phyloP scores from a whole-genome alignment of 64 coral and sea anemone genomes.

The Dendronephthya gigantea region DNA sequence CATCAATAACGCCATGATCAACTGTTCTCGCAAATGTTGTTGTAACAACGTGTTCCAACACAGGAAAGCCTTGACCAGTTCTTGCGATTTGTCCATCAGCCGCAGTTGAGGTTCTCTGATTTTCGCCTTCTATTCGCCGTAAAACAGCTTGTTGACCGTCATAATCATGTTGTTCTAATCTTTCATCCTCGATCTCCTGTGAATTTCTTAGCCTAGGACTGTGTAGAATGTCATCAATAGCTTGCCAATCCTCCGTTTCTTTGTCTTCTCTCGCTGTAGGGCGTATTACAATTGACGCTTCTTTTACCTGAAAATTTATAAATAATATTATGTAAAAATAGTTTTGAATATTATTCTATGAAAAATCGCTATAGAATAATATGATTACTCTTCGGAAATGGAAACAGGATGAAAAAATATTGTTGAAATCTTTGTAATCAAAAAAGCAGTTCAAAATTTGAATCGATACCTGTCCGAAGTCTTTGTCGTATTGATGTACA shows the following conservation, averaged over 20 bases:
- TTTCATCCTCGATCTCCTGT: not conserved
- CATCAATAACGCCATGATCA: not conserved
- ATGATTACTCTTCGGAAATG: no score
- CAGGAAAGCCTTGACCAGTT: not conserved
- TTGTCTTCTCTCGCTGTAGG: not conserved
- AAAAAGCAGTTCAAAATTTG: not conserved
- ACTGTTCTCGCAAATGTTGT: not conserved
- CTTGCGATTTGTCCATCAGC: not conserved
- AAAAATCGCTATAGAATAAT: no score
- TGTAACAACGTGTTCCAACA: constrained; percentile 4
- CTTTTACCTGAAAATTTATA: not conserved
- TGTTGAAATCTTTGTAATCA: not conserved
- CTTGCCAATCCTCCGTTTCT: not conserved
- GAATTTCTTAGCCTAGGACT: not conserved
- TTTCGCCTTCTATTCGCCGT: not conserved
- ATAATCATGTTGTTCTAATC: not conserved
- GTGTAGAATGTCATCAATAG: not conserved
- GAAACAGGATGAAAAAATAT: no score
- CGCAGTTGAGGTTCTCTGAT: not conserved
- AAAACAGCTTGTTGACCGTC: not conserved
- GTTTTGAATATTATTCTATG: no score
- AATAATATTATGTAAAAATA: not conserved
- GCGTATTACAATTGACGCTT: not conserved
- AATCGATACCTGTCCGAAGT: not conserved
- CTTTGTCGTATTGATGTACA: not conserved